These are phyloP conservation scores for Ascaphus truei DNA, from an alignment of 2,113 vertebrate species.

Conservation along the genomic window DNA sequence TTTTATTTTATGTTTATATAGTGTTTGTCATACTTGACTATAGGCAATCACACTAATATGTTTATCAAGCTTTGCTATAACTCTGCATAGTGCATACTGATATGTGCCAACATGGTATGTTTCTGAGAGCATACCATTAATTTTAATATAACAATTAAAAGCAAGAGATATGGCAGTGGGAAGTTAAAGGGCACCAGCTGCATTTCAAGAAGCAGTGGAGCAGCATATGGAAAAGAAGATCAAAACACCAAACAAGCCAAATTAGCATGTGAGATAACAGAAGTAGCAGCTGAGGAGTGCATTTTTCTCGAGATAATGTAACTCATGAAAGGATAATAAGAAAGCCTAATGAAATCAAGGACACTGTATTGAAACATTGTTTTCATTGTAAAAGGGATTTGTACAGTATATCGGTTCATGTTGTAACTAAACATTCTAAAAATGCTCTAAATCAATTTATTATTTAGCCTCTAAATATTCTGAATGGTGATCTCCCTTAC, in stretches of 20 bases:
- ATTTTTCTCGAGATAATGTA: conserved; percentile 1
- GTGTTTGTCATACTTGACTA: too few species aligned
- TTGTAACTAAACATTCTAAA: too few species aligned
- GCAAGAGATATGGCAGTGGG: neutral
- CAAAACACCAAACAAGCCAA: conserved; percentile 15
- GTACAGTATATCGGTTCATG: too few species aligned
- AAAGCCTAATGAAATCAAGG: neutral
- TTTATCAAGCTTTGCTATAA: neutral
- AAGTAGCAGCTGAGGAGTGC: neutral
- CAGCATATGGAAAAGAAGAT: conserved; percentile 23
- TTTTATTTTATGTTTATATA: too few species aligned
- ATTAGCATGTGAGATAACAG: conserved; percentile 20
- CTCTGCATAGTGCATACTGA: neutral
- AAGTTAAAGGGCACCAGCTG: conserved; percentile 20
- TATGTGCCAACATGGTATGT: neutral
- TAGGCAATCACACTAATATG: too few species aligned
- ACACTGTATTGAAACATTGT: too few species aligned
- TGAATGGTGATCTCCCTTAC: too few species aligned
- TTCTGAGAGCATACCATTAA: conserved; percentile 11
- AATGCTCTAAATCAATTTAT: too few species aligned
- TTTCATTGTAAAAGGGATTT: too few species aligned
- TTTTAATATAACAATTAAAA: conserved; percentile 20
- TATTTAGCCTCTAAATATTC: too few species aligned
- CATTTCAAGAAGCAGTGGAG: neutral
- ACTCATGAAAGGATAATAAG: neutral